Conservation (phyloP, 2,888 invertebrate species). For the Lysandra coridon region DNA sequence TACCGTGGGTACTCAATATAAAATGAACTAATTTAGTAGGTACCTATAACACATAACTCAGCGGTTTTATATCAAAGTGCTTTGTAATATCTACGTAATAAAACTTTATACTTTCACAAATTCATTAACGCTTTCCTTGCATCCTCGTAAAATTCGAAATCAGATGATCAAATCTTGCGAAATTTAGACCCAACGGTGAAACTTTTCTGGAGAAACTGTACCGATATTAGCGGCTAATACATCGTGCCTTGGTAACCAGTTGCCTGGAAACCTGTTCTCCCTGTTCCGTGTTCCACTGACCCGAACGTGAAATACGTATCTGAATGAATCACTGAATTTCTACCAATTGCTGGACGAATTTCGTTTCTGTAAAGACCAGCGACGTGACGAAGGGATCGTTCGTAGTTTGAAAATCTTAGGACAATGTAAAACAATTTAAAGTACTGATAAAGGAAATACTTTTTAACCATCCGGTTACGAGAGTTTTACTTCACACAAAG, state of each 20-base stretch:
- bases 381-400: background rate
- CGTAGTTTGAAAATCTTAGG: no score
- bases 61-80: background rate
- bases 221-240: constrained; percentile 13
- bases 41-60: background rate
- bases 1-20: no score
- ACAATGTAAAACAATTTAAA: no score
- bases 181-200: constrained; percentile 33
- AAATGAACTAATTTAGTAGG: no score
- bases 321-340: constrained; percentile 38
- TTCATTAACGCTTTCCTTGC: background rate
- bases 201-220: constrained; percentile 35
- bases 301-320: constrained; percentile 40
- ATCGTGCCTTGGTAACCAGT: constrained; percentile 35
- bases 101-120: background rate
- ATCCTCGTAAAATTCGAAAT: constrained; percentile 4
- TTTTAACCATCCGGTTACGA: no score
- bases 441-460: no score
- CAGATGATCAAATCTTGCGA: background rate
- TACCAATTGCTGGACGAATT: background rate
- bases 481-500: no score
- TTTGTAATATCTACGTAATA: background rate
- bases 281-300: constrained; percentile 41
- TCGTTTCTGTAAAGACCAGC: background rate
- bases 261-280: constrained; percentile 40